Conservation (phyloP, 2,113 vertebrate genomes). For the Pluvianellus socialis region DNA sequence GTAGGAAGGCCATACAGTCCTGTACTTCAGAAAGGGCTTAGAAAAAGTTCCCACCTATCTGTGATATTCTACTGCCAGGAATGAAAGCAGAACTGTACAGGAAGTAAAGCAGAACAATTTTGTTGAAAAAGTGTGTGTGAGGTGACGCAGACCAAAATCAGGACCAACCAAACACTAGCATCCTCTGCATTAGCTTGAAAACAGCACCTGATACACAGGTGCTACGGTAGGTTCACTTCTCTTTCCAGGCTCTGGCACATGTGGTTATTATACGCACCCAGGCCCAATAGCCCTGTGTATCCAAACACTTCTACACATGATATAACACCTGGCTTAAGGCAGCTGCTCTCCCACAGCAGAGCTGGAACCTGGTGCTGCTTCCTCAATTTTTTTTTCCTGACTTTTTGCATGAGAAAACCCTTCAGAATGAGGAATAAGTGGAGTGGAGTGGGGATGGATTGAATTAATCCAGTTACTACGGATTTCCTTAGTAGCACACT, state of each 20-base stretch:
- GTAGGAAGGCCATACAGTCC: not conserved
- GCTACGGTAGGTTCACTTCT: not conserved
- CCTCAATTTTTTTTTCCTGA: not conserved
- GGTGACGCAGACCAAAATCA: conserved; percentile 11
- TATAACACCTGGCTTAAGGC: not conserved
- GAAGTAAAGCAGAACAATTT: conserved; percentile 49
- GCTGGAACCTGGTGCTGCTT: not conserved
- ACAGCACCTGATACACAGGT: not conserved
- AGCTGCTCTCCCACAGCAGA: not conserved
- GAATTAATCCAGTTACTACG: not conserved
- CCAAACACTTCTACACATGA: not conserved
- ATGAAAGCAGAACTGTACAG: conserved; percentile 41
- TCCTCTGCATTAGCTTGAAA: not conserved
- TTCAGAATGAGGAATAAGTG: not conserved
- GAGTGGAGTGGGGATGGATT: not conserved
- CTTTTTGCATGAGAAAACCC: not conserved
- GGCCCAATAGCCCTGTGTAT: not conserved
- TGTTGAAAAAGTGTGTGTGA: not conserved
- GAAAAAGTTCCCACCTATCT: conserved; percentile 47
- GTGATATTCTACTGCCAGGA: conserved; percentile 54
- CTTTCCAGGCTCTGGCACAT: not conserved
- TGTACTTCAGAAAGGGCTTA: conserved; percentile 34
- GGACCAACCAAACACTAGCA: not conserved
- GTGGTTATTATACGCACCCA: not conserved
- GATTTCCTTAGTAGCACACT: not conserved